Conservation (phyloP, 2,888 invertebrate genomes). For the Exephanes ischioxanthus region DNA sequence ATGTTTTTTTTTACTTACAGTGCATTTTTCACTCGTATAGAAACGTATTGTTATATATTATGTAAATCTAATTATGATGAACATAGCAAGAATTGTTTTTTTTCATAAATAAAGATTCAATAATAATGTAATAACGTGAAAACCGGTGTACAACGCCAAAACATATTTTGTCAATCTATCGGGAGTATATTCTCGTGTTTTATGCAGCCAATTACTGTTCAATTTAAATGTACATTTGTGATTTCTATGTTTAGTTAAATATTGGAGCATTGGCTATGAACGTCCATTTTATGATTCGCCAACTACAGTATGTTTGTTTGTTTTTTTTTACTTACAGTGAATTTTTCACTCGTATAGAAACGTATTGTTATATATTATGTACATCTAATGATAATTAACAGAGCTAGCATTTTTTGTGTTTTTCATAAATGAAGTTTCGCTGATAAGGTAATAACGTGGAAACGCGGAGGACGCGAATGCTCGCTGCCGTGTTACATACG, state of each 20-base stretch:
- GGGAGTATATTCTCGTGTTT: too few relatives aligned
- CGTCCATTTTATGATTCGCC: too few relatives aligned
- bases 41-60: background rate
- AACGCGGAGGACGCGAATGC: background rate
- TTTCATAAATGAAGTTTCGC: background rate
- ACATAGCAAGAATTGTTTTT: too few relatives aligned
- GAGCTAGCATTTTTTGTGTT: too few relatives aligned
- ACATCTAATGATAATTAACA: background rate
- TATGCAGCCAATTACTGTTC: too few relatives aligned
- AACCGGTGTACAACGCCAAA: too few relatives aligned
- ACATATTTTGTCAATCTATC: background rate
- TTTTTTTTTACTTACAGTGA: background rate
- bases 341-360: background rate
- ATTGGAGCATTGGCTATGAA: too few relatives aligned
- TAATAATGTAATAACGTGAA: too few relatives aligned
- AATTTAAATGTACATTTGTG: too few relatives aligned
- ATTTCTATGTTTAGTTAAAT: too few relatives aligned
- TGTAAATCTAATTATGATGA: background rate
- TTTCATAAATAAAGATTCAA: too few relatives aligned
- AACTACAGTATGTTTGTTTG: too few relatives aligned
- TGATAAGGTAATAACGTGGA: background rate
- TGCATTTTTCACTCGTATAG: background rate
- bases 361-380: background rate
- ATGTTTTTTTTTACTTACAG: background rate
- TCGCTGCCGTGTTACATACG: background rate